phyloP scores from a whole-genome alignment of 2,797 vertebrate genomes.

The Morus bassanus region DNA sequence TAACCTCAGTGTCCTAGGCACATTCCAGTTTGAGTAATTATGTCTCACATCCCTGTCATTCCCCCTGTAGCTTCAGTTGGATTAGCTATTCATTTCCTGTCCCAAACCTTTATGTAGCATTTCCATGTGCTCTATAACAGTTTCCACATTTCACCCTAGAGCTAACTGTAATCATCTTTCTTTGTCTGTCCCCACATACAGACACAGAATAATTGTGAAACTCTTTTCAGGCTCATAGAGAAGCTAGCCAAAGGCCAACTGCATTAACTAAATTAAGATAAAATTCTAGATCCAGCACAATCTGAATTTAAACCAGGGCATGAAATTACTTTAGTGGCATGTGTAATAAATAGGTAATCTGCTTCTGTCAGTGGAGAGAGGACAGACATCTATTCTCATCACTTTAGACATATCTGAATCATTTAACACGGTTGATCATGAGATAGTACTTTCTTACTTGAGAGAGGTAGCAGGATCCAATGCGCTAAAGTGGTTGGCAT shows the following conservation, averaged over 20 bases:
- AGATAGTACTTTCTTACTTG: conserved; percentile 7
- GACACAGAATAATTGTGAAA: conserved; percentile 25
- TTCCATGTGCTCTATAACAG: conserved; percentile 19
- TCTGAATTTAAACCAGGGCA: conserved; percentile 27
- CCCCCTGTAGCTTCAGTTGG: conserved; percentile 21
- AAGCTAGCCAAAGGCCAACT: conserved; percentile 49
- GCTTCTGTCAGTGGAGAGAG: neutral
- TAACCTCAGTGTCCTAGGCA: conserved; percentile 34
- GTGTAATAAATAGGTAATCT: neutral
- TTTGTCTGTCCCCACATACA: conserved; percentile 16
- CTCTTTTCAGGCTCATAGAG: neutral
- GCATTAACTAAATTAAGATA: conserved; percentile 46
- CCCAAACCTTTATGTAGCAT: conserved; percentile 17
- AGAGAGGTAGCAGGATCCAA: conserved; percentile 12
- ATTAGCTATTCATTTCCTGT: conserved; percentile 53
- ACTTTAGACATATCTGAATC: neutral
- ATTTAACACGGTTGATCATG: conserved; percentile 1
- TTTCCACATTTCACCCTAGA: conserved; percentile 57
- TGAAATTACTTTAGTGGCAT: neutral
- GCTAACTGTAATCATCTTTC: conserved; percentile 28
- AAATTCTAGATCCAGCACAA: conserved; percentile 26
- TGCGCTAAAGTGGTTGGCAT: conserved; percentile 31
- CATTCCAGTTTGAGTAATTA: conserved; percentile 41
- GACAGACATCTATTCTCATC: neutral
- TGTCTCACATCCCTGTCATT: conserved; percentile 3